Evolutionary conservation across 2,113 vertebrate species (phyloP).

Genomic region (Uropsilus gracilis): DNA sequence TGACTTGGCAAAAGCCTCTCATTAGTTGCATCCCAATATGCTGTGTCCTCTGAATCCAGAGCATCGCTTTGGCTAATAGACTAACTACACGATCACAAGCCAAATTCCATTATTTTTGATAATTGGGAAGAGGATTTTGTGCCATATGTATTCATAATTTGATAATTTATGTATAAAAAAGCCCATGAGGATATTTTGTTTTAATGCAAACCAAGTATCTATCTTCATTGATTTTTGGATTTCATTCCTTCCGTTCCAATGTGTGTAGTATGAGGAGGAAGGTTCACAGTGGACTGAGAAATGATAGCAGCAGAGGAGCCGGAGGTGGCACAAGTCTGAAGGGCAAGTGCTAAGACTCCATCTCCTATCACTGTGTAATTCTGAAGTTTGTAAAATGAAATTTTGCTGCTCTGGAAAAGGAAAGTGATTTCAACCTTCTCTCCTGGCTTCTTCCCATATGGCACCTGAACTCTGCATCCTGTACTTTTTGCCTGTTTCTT

Average conservation of each 20-base stretch:
- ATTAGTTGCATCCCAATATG: background rate
- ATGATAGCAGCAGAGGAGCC: background rate
- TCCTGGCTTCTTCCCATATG: background rate
- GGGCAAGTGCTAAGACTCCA: background rate
- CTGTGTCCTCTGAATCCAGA: conserved; percentile 2
- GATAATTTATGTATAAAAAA: background rate
- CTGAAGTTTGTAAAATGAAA: background rate
- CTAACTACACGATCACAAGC: conserved; percentile 3
- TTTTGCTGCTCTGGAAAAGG: background rate
- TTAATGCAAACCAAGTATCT: background rate
- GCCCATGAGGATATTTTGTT: background rate
- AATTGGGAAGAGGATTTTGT: conserved; percentile 30
- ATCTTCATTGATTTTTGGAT: background rate
- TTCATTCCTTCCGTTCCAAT: background rate
- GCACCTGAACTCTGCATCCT: rapidly evolving
- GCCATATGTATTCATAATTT: conserved; percentile 36
- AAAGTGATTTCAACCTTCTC: background rate
- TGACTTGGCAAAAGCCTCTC: background rate
- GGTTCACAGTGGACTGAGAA: background rate
- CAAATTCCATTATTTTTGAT: conserved; percentile 38
- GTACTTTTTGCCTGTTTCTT: background rate
- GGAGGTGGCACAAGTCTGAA: background rate
- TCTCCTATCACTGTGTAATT: background rate
- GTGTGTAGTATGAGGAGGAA: too few relatives aligned
- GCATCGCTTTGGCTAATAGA: conserved; percentile 24